phyloP scores from a whole-genome alignment of 2,888 invertebrate genomes.

The Acronicta psi region DNA sequence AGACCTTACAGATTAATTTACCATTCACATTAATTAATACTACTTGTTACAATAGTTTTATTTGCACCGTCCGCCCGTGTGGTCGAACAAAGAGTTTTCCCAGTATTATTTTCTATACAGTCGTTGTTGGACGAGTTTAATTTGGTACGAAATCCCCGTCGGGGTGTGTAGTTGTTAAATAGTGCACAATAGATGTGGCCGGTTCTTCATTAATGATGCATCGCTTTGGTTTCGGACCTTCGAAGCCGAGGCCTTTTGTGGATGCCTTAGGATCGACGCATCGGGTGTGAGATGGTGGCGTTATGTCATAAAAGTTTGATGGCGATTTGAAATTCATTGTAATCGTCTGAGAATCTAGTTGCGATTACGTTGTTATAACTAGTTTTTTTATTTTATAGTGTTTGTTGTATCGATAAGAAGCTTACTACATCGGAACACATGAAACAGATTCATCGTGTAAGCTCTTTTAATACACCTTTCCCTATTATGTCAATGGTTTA shows the following conservation, averaged over 20 bases:
- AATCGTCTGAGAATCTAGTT: not conserved
- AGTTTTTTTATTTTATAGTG: no score
- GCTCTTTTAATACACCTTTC: no score
- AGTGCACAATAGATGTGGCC: slow-evolving; percentile 85
- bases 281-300: slow-evolving; percentile 51
- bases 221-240: slow-evolving; percentile 77
- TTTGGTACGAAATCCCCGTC: slow-evolving; percentile 70
- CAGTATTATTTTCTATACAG: slow-evolving; percentile 80
- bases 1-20: slow-evolving; percentile 71
- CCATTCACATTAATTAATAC: slow-evolving; percentile 81
- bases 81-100: slow-evolving; percentile 76
- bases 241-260: slow-evolving; percentile 68
- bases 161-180: slow-evolving; percentile 80
- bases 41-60: slow-evolving; percentile 79
- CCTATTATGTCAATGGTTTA: no score
- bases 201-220: slow-evolving; percentile 82
- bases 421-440: no score
- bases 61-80: slow-evolving; percentile 72
- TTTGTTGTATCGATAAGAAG: no score
- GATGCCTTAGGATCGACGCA: slow-evolving; percentile 68
- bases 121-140: slow-evolving; percentile 74
- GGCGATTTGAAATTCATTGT: slow-evolving; percentile 34
- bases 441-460: no score
- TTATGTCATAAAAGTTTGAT: slow-evolving; percentile 36
- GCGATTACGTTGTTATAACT: no score